Evolutionary conservation across 2,797 vertebrate genomes (phyloP), one percentile per base, ranked within the genome.

Genomic region (Picus viridis): DNA sequence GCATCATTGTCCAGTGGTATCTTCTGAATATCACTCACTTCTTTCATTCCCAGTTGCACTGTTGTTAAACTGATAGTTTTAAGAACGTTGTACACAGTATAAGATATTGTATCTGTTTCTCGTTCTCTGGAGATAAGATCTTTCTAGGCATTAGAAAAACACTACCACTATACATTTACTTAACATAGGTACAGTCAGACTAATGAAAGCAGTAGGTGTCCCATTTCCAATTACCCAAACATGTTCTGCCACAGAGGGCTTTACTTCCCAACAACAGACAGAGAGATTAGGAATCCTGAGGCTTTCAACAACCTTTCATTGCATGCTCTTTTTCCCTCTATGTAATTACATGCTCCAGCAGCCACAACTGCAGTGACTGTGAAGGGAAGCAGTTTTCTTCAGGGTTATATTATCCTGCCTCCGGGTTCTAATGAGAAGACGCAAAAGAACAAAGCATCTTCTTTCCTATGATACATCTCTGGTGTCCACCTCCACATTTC

Each of bases 291-390:
- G 81, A 93, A 81, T 92, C 90, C 93, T 88, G 81, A 95, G 94
- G 95, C 86, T 95, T 92, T 67, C 36, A 6, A 88, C 95, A 95
- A 70, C 79, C 58, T 89, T 91, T 94, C 79, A 41, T 68, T 73
- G 68, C 67, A 3, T 6, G 64, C 43, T 93, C 73, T 39, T 83
- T 34, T 27, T 47, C 80, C 59, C 83, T 87, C 84, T 79, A 7
- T 57, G 82, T 76, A 96, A 95, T 95, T 93, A 89, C 85, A 94
- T 58, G 89, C 92, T 94, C 75, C 86, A 92, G 84, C 84, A 93
- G 70, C 56, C 84, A 67, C 88, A 83, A 18, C 16, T 0, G 1
- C 47, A 57, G 76, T 11, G 69, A 70, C 84, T 90, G 73, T 17
- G 82, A 89, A 90, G 65, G 36, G 75, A 93, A 93, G 76, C 27